Base-by-base conservation (phyloP, 2,113 vertebrate genomes). In the Meles meles region DNA sequence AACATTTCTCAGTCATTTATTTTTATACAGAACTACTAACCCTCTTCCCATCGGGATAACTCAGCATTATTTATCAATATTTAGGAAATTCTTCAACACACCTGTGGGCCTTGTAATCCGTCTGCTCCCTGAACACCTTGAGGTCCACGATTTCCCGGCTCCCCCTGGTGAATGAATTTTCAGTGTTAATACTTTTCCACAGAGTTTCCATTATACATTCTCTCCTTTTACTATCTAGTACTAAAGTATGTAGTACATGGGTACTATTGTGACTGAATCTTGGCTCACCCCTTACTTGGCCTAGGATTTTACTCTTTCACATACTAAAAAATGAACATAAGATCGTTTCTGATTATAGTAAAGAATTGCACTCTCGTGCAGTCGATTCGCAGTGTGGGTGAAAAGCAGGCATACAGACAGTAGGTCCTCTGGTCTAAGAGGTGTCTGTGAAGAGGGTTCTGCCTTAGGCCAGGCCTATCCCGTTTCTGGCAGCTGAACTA, bases 21-120 rank as follows among this genome's bases (percentile, higher is more conserved):
- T 83, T 97, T 88, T 49, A 76, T 61, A 67, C 27, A 82, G 47
- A 95, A 81, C 0, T 42, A 49, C 18, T 37, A 65, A 47, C 8
- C 11, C 31, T 88, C 57, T 91, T 94, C n/a, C 42, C 47, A 82
- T 57, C 5, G 65, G 69, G 81, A 86, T 15, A 81, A n/a, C 52
- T 37, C 39, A 63, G 65, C 27, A 49, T 81, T 29, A 67, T 61
- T 90, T 91, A 7, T 42, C 76, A 71, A 3, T 23, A 52, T 72
- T 93, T 42, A 52, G 49, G 44, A 89, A 88, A 49, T 44, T 17
- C 59, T 80, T 59, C 67, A 69, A 94, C 97, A 72, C 29, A 98
- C 98, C 98, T 98, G 97, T 81, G 93, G 61, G 72, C 98, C 98
- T 89, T 94, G 96, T 39, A 93, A 67, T 67, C 97, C 98, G 44